These are phyloP conservation scores for Darevskia nairensis DNA, from an alignment of 2,797 vertebrate species.

Conservation along the genomic window DNA sequence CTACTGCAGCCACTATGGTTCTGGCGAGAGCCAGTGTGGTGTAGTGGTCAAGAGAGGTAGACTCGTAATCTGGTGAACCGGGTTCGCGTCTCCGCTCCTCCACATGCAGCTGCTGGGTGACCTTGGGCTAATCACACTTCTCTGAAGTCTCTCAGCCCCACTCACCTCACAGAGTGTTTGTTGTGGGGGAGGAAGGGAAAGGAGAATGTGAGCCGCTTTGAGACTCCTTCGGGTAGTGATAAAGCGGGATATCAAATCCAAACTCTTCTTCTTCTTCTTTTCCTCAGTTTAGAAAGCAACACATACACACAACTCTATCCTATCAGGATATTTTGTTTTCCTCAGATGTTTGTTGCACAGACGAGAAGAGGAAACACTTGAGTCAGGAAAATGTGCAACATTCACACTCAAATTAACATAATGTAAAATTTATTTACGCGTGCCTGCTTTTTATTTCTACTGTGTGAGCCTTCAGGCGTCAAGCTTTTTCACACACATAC, in stretches of 20 bases:
- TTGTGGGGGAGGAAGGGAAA: too few relatives aligned
- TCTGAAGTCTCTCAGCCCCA: too few relatives aligned
- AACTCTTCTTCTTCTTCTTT: not conserved
- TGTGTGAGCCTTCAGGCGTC: not conserved
- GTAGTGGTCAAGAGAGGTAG: too few relatives aligned
- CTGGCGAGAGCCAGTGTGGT: too few relatives aligned
- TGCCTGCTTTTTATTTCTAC: not conserved
- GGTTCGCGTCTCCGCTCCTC: too few relatives aligned
- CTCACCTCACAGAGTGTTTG: too few relatives aligned
- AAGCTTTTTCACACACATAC: not conserved
- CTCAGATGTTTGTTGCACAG: not conserved
- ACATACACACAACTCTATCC: not conserved
- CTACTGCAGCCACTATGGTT: not conserved
- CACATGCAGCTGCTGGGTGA: too few relatives aligned
- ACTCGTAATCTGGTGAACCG: too few relatives aligned
- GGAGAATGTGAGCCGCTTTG: too few relatives aligned
- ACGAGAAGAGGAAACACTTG: not conserved
- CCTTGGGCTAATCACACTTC: too few relatives aligned
- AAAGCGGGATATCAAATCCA: too few relatives aligned
- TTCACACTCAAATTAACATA: constrained; percentile 13
- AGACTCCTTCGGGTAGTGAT: too few relatives aligned
- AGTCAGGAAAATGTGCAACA: not conserved
- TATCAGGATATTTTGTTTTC: not conserved
- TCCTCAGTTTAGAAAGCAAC: not conserved
- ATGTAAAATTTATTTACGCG: not conserved